Base-by-base conservation (phyloP, 2,888 invertebrate genomes). In the Tholera decimalis region DNA sequence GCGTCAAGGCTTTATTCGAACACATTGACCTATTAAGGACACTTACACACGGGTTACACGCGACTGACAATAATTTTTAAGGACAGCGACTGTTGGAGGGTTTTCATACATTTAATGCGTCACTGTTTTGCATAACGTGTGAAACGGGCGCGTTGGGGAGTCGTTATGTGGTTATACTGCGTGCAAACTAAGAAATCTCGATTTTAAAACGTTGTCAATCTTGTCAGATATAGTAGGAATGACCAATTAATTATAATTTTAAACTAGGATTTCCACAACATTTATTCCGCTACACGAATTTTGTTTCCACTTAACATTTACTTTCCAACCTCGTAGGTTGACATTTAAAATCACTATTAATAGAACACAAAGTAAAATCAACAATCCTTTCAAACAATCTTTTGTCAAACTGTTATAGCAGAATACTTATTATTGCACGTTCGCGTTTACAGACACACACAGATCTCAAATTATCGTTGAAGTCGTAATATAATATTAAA, bases 1-100 rank as follows among this genome's bases (percentile, higher is more conserved):
- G 13, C 24, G 9, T 65, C 33, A 22, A 37, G 37, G n/a, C 18
- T 63, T 37, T 35, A 66, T 35, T 44, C 28, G 35, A 9, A 66
- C 22, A 35, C 7, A 22, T 30, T 62, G 18, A 18, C 30, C 4
- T 30, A 24, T 62, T 18, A 35, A 46, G 28, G 8, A 11, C 18
- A 22, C 22, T 41, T 24, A 3, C 41, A 62, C 13, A 22, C 33
- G 35, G 13, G 0, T n/a, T 9, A 56, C 7, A 7, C 11, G 18
- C 3, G 1, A 44, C 13, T 28, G 15, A 15, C 13, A 39, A 30
- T 37, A 18, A 7, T 37, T 7, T 28, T 15, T 9, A 37, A 2
- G 3, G 5, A 37, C 22, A 30, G n/a, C 15, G 1, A 22, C 11
- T 26, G 15, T 13, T 33, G 3, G n/a, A 9, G 9, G 7, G 13